phyloP scores from a whole-genome alignment of 2,113 vertebrate genomes.

The Penelope pileata region DNA sequence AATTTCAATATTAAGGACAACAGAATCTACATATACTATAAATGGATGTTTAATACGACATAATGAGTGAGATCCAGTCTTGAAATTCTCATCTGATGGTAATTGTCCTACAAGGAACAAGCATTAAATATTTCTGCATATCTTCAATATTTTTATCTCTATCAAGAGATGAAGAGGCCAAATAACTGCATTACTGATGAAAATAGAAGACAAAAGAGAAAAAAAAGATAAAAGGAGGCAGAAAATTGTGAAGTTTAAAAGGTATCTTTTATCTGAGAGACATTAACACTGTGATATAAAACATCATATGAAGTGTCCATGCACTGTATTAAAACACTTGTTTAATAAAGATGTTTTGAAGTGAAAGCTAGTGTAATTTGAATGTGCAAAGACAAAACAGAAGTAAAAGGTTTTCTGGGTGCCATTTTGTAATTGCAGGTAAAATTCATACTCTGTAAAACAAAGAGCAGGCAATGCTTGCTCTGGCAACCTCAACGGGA shows the following conservation, averaged over 20 bases:
- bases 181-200: background rate
- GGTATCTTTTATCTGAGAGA: background rate
- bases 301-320: background rate
- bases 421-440: background rate
- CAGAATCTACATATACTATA: background rate
- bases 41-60: background rate
- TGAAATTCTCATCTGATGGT: background rate
- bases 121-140: background rate
- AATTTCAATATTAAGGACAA: constrained; percentile 3
- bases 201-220: background rate
- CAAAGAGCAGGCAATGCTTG: background rate
- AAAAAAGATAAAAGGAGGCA: background rate
- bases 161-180: background rate
- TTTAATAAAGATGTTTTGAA: background rate
- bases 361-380: background rate
- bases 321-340: background rate
- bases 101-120: background rate
- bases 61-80: background rate
- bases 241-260: background rate
- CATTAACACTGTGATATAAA: background rate
- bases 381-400: background rate
- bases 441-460: background rate
- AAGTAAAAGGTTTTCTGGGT: background rate
- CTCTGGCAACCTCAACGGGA: background rate
- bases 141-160: background rate